Conservation (phyloP, 64 coral and sea anemone species). For the Actinia equina region DNA sequence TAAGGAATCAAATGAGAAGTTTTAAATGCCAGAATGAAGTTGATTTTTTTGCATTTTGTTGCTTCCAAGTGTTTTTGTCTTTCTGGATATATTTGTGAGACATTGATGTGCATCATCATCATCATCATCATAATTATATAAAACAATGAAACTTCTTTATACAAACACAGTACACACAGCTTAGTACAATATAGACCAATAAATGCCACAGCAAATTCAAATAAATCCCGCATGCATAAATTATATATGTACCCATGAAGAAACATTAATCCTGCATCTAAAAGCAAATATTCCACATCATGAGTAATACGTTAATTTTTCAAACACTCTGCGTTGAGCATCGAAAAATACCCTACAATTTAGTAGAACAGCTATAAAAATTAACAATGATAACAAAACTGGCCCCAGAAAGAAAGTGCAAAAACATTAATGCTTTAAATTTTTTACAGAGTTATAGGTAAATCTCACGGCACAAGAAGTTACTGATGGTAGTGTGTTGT, state of each 20-base stretch:
- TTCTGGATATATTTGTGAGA: neutral
- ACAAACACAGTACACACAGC: neutral
- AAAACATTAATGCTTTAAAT: neutral
- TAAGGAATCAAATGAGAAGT: neutral
- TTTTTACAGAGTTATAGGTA: neutral
- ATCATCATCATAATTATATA: slow-evolving; percentile 1
- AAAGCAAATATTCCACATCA: neutral
- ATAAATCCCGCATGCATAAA: neutral
- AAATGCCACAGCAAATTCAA: neutral
- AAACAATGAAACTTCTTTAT: neutral
- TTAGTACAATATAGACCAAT: neutral
- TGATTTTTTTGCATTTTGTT: neutral
- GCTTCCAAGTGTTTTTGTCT: slow-evolving; percentile 11
- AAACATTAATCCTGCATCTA: neutral
- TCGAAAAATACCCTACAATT: neutral
- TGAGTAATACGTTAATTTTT: neutral
- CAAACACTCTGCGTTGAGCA: neutral
- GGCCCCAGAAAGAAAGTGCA: slow-evolving; percentile 7
- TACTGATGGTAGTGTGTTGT: neutral
- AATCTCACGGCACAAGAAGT: slow-evolving; percentile 4
- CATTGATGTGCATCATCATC: neutral
- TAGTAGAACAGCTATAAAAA: neutral
- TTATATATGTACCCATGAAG: neutral
- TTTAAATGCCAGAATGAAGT: neutral
- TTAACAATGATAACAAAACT: neutral